Base-by-base conservation (phyloP, 2,113 vertebrate species). In the Gobiocypris rarus region DNA sequence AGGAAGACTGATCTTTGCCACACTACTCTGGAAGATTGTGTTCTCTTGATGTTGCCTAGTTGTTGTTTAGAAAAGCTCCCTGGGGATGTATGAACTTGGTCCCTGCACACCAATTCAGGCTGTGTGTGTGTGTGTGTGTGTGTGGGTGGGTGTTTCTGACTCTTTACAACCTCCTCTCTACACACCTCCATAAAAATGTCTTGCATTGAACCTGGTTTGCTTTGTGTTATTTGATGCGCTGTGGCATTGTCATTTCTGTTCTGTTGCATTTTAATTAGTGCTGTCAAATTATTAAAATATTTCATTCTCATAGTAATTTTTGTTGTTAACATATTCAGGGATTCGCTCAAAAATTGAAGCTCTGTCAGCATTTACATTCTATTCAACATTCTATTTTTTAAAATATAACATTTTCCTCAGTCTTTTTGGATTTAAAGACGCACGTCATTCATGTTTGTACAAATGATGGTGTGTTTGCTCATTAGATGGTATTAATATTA, bases 31-130 rank as follows among this genome's bases (percentile, higher is more conserved):
- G 73, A n/a, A 63, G 38, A 56, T 78, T 56, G 56, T 52, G 34
- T 77, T 58, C 71, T 75, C 45, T 71, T 86, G 70, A 50, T 82
- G 63, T 82, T 82, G 61, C 81, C 71, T 73, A n/a, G 70, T 45
- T 67, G 54, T 63, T 69, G 77, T 86, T 84, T 82, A 73, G 56
- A 84, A 86, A 75, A 82, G 79, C 79, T 88, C 87, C 82, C 73
- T 9, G 78, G 73, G 70, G 71, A 59, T 31, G 52, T 22, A 52
- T 84, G 61, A 81, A 65, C 67, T 34, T 31, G n/a, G 52, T 70
- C 38, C 52, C 65, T 28, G 52, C 26, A 26, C 43, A 45, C 50
- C 76, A 54, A 61, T 63, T 38, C 45, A 56, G 5, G 58, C 67
- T 54, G 15, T 71, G 24, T 65, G 65, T 24, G 22, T 54, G 22